Evolutionary conservation across 2,797 vertebrate genomes (phyloP).

Genomic region (Picus viridis): DNA sequence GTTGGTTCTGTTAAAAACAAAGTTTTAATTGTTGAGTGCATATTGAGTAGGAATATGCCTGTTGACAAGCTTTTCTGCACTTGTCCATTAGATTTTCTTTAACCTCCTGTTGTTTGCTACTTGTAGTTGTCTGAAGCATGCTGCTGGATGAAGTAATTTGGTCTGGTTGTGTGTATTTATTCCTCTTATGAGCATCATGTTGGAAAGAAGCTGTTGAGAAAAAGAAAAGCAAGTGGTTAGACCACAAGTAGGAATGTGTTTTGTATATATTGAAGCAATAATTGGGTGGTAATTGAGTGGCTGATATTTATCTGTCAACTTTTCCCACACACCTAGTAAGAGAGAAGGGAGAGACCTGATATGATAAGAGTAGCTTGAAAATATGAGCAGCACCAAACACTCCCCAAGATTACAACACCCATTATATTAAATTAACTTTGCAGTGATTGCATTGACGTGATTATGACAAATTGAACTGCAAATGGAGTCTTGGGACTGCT

Average conservation of each 20-base stretch:
- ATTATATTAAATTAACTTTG: background rate
- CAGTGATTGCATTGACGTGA: background rate
- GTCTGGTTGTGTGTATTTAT: background rate
- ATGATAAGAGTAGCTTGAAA: constrained; percentile 38
- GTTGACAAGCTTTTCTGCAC: background rate
- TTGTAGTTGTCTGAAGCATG: background rate
- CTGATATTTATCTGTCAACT: constrained; percentile 52
- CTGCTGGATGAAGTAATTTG: background rate
- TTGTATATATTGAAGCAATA: constrained; percentile 13
- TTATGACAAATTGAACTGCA: constrained; percentile 17
- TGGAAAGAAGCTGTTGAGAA: background rate
- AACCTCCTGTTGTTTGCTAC: background rate
- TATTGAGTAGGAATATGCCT: background rate
- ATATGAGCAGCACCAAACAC: background rate
- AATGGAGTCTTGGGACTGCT: background rate
- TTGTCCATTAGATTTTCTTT: background rate
- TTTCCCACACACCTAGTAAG: constrained; percentile 35
- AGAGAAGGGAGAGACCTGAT: constrained; percentile 17
- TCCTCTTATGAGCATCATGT: background rate
- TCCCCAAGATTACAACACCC: background rate
- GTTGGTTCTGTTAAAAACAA: background rate
- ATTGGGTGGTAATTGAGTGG: constrained; percentile 21
- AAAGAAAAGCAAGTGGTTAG: constrained; percentile 25
- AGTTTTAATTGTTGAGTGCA: background rate
- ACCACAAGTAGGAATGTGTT: background rate